A percentile compares a stretch with the other conserved stretches of the same genome.
phyloP scores from a whole-genome alignment of 1,140 invertebrate genomes.

The Pinna nobilis region DNA sequence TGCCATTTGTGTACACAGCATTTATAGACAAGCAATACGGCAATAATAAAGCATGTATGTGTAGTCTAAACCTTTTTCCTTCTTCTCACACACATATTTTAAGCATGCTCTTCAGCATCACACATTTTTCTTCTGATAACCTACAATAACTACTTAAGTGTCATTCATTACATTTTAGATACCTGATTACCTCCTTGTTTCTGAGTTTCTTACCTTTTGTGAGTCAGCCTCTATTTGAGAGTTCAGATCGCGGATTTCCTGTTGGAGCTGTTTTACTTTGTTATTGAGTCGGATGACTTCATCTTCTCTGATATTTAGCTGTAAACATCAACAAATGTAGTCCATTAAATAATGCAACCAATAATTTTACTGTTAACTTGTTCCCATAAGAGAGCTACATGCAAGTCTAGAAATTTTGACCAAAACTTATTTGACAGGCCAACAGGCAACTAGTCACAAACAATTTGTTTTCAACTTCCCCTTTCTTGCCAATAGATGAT shows the following conservation, averaged over 20 bases:
- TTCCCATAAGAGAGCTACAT: too few relatives aligned
- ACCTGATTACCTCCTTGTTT: background rate
- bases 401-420: too few relatives aligned
- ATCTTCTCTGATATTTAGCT: slow-evolving; percentile 68
- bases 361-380: too few relatives aligned
- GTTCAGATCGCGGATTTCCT: slow-evolving; percentile 62
- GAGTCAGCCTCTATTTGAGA: slow-evolving; percentile 56
- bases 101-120: background rate
- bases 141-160: background rate
- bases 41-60: too few relatives aligned
- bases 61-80: too few relatives aligned
- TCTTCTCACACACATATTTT: background rate
- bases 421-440: too few relatives aligned
- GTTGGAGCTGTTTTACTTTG: slow-evolving; percentile 68
- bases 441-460: background rate
- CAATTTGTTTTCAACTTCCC: background rate
- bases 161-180: background rate
- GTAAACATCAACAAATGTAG: slow-evolving; percentile 19
- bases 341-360: too few relatives aligned
- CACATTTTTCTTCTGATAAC: background rate
- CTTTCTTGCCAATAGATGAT: background rate
- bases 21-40: too few relatives aligned
- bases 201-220: slow-evolving; percentile 50
- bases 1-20: background rate
- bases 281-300: slow-evolving; percentile 64